Evolutionary conservation across 2,797 vertebrate species (phyloP).

Genomic region (Aphelocoma californica): DNA sequence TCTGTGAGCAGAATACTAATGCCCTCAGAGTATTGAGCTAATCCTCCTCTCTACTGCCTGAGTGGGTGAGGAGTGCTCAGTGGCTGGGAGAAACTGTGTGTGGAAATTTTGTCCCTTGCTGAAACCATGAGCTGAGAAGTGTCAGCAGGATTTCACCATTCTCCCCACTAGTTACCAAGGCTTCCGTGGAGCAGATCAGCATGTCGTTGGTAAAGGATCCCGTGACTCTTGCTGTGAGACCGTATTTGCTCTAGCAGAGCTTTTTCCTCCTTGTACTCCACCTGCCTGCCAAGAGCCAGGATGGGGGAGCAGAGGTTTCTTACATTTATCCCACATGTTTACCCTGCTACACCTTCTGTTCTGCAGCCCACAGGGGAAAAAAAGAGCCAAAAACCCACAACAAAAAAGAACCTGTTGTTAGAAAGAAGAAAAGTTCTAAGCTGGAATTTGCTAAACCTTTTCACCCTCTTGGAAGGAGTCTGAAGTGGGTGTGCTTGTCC

Average conservation of each 20-base stretch:
- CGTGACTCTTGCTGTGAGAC: not conserved
- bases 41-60: not conserved
- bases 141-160: not conserved
- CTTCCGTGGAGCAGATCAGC: not conserved
- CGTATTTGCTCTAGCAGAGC: not conserved
- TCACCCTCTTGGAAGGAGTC: not conserved
- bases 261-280: not conserved
- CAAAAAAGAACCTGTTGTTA: not conserved
- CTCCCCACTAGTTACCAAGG: not conserved
- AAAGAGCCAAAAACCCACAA: not conserved
- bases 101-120: not conserved
- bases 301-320: not conserved
- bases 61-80: not conserved
- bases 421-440: not conserved
- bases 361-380: not conserved
- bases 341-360: not conserved
- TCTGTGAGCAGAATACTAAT: not conserved
- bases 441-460: not conserved
- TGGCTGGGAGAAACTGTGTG: not conserved
- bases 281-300: not conserved
- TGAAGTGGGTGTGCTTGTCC: not conserved
- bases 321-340: not conserved
- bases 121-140: not conserved
- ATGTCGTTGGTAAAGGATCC: not conserved
- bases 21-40: not conserved